Percentiles rank a stretch among this genome's conserved stretches.
phyloP scores from a whole-genome alignment of 2,113 vertebrate genomes.

The Ptilorrhoa leucosticta region DNA sequence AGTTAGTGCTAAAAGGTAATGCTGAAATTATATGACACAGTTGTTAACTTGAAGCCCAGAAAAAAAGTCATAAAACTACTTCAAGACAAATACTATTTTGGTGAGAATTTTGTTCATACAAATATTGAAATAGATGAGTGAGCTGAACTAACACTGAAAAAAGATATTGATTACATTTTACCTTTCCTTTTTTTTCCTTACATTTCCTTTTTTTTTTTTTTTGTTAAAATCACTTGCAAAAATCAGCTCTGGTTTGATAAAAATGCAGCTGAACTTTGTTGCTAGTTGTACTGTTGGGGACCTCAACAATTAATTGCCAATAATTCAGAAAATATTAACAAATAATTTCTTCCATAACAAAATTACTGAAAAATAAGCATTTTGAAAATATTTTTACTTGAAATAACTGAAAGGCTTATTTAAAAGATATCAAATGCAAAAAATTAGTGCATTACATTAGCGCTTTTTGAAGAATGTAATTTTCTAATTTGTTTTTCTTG shows the following conservation, averaged over 20 bases:
- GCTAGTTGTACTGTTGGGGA: neutral
- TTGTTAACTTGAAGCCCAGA: neutral
- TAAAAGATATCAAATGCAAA: neutral
- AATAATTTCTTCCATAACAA: neutral
- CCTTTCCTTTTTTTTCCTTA: rapidly evolving
- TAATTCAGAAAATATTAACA: neutral
- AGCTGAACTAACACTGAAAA: neutral
- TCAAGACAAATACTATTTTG: neutral
- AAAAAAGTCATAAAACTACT: neutral
- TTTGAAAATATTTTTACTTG: neutral
- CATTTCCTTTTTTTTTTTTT: neutral
- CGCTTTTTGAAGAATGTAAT: neutral
- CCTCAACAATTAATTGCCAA: neutral
- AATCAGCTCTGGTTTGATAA: neutral
- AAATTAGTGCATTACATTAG: neutral
- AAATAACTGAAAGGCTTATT: neutral
- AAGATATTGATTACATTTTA: neutral
- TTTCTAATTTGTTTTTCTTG: constrained; percentile 3
- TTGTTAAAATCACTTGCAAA: neutral
- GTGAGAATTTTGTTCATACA: neutral
- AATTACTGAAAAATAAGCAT: neutral
- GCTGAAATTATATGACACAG: neutral
- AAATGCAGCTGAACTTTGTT: neutral
- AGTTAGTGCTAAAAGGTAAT: neutral
- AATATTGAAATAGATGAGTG: neutral